Evolutionary conservation across 2,888 invertebrate genomes (phyloP).

Genomic region (Microchrysa polita): DNA sequence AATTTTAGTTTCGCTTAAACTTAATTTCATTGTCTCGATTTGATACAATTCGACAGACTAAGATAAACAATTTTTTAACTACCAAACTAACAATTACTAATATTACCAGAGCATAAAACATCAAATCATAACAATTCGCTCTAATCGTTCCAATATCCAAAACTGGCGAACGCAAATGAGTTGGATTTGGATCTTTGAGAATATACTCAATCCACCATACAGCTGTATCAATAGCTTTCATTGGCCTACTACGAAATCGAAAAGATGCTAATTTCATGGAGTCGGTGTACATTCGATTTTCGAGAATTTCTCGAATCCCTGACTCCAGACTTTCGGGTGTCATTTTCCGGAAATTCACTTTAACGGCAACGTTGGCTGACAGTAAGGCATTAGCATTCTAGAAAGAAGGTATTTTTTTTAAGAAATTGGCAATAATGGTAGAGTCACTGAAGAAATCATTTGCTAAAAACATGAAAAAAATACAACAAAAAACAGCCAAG

Average conservation of each 20-base stretch:
- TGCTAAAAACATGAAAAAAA: too few relatives aligned
- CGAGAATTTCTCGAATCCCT: constrained; percentile 49
- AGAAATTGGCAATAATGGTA: too few relatives aligned
- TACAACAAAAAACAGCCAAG: too few relatives aligned
- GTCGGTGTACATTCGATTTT: constrained; percentile 49
- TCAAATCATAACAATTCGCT: constrained; percentile 64
- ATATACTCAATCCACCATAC: constrained; percentile 72
- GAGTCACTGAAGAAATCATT: too few relatives aligned
- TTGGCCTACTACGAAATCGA: constrained; percentile 65
- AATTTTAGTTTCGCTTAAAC: too few relatives aligned
- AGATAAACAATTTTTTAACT: too few relatives aligned
- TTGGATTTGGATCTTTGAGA: constrained; percentile 66
- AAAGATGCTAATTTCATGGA: constrained; percentile 61
- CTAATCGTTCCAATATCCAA: constrained; percentile 63
- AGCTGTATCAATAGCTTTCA: constrained; percentile 68
- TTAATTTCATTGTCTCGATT: too few relatives aligned
- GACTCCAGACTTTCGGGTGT: constrained; percentile 46
- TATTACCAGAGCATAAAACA: constrained; percentile 36
- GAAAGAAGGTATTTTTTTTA: too few relatives aligned
- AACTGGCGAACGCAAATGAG: constrained; percentile 64
- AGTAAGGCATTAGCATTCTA: constrained; percentile 38
- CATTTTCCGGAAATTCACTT: constrained; percentile 52
- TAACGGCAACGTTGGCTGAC: constrained; percentile 50
- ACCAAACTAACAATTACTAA: constrained; percentile 1
- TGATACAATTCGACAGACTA: too few relatives aligned